Evolutionary conservation across 2,113 vertebrate species (phyloP), one percentile per base, ranked within the genome.

Genomic region (Phasianus colchicus): DNA sequence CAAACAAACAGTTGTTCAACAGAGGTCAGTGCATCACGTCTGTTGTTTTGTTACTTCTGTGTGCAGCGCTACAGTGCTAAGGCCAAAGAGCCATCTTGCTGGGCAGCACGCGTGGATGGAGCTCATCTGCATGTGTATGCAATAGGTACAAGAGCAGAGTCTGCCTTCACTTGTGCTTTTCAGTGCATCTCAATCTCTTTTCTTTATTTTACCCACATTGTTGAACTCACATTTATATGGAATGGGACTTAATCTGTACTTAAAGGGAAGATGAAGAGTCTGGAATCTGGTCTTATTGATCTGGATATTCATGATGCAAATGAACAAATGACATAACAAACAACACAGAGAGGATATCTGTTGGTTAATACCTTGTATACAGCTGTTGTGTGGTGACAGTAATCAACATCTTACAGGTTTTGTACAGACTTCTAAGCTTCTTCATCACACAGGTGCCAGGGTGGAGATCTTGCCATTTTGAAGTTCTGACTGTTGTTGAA

Each of bases 301-400:
- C 55, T 54, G 55, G n/a, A 40, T 71, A 60, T 63, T 78, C 64
- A 40, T 73, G 83, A 92, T 43, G 34, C 72, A 94, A 95, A 88
- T 43, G 25, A 92, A 80, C 55, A 83, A 42, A 73, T 38, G 63
- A 73, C 43, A 15, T 25, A 72, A 88, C n/a, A 87, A 76, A 14
- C 21, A 89, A 36, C 58, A 72, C 14, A 30, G 52, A 77, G 30
- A 64, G n/a, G 17, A 36, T 52, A 30, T 58, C 34, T 78, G 16
- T 29, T 76, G 24, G 34, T 20, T 87, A 75, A 81, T 32, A 11
- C 7, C 34, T 55, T 11, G 19, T 61, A 67, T 12, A 30, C 43
- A 47, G 80, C 66, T 86, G 54, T 9, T 55, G 40, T 52, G 64
- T 60, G 38, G n/a, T 83, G 64, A 86, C 34, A 43, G 24, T n/a